Evolutionary conservation across 2,888 invertebrate genomes (phyloP).

Genomic region (Drosophila paucipuncta): DNA sequence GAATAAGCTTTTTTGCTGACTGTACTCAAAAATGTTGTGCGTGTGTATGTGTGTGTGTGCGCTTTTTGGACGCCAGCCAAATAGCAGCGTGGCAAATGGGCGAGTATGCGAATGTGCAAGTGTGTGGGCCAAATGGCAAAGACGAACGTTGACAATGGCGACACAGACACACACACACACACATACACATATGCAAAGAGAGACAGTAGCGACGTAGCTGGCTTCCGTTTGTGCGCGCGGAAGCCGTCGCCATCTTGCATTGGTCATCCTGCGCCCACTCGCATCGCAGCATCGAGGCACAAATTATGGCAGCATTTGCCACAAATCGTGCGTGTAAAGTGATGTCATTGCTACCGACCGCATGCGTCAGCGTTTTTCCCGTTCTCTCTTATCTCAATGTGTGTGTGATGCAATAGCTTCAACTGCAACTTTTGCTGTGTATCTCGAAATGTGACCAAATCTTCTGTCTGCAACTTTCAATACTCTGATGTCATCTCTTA

Average conservation of each 20-base stretch:
- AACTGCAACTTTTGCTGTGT: conserved; percentile 18
- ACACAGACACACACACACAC: conserved; percentile 30
- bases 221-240: conserved; percentile 76
- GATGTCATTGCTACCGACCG: conserved; percentile 70
- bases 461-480: conserved; percentile 18
- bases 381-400: conserved; percentile 2
- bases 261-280: conserved; percentile 80
- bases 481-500: conserved; percentile 32
- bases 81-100: conserved; percentile 35
- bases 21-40: conserved; percentile 72
- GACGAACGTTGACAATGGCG: conserved; percentile 71
- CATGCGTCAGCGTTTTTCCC: conserved; percentile 74
- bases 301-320: conserved; percentile 81
- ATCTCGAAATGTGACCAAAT: conserved; percentile 4
- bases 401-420: conserved; percentile 68
- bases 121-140: conserved; percentile 56
- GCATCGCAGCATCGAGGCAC: conserved; percentile 57
- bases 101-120: conserved; percentile 23
- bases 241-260: conserved; percentile 80
- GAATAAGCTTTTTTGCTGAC: conserved; percentile 71
- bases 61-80: conserved; percentile 69
- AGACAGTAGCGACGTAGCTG: conserved; percentile 61
- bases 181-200: conserved; percentile 13
- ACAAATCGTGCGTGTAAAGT: conserved; percentile 81
- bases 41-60: conserved; percentile 31